phyloP scores from a whole-genome alignment of 1,140 invertebrate genomes.

The Plodia interpunctella region DNA sequence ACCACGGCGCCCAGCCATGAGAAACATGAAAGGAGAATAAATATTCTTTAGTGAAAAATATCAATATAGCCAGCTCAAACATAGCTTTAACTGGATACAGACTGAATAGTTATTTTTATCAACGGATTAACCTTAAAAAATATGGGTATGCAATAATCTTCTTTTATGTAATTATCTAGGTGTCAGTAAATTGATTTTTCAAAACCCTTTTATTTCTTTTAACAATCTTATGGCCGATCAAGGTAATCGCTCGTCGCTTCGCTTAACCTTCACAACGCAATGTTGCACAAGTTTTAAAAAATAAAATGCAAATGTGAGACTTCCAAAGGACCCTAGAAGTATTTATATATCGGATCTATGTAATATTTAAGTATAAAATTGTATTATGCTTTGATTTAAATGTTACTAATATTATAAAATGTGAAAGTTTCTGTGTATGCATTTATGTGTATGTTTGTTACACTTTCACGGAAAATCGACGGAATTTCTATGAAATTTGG shows the following conservation, averaged over 20 bases:
- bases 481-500: too few species aligned
- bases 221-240: neutral
- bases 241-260: neutral
- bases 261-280: neutral
- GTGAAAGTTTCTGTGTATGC: too few species aligned
- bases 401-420: too few species aligned
- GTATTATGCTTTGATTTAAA: too few species aligned
- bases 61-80: neutral
- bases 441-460: too few species aligned
- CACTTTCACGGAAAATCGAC: too few species aligned
- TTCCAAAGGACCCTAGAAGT: too few species aligned
- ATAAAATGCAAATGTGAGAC: too few species aligned
- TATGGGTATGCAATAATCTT: neutral
- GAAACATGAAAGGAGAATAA: neutral
- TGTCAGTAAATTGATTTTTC: slow-evolving; percentile 4
- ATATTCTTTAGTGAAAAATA: too few species aligned
- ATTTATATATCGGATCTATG: too few species aligned
- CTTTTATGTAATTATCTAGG: slow-evolving; percentile 1
- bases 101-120: neutral
- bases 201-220: neutral
- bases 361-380: too few species aligned
- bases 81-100: neutral
- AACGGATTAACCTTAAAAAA: neutral
- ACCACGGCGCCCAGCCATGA: too few species aligned
- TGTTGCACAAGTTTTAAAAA: neutral